Conservation (phyloP, 1,140 invertebrate genomes). For the Ceratina calcarata region DNA sequence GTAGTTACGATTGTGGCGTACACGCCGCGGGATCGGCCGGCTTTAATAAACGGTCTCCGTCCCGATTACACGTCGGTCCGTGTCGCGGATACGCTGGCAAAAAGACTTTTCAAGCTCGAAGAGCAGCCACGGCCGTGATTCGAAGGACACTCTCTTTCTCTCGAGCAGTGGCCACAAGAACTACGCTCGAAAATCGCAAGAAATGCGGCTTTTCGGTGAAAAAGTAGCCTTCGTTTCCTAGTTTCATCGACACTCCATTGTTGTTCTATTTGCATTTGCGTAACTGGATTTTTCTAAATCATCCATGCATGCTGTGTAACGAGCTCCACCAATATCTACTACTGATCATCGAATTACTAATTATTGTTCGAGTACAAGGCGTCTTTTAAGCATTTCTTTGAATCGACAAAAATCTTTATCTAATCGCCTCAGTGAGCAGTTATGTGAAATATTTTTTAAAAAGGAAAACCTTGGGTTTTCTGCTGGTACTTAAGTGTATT, state of each 20-base stretch:
- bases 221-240: slow-evolving; percentile 58
- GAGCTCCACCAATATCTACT: too few species aligned
- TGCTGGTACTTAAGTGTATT: too few species aligned
- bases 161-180: background rate
- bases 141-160: slow-evolving; percentile 47
- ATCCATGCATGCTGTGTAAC: background rate
- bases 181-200: slow-evolving; percentile 27
- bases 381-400: background rate
- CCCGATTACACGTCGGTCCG: background rate
- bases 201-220: slow-evolving; percentile 46
- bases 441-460: too few species aligned
- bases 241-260: slow-evolving; percentile 50
- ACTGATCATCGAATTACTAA: too few species aligned
- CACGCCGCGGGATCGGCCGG: slow-evolving; percentile 7
- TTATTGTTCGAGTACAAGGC: background rate
- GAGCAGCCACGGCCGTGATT: slow-evolving; percentile 36
- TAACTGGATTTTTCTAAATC: slow-evolving; percentile 47
- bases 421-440: background rate
- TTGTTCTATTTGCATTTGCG: slow-evolving; percentile 38
- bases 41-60: slow-evolving; percentile 10
- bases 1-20: slow-evolving; percentile 36
- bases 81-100: slow-evolving; percentile 1
- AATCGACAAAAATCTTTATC: background rate
- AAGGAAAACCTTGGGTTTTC: too few species aligned
- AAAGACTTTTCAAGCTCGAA: slow-evolving; percentile 35